Evolutionary conservation across 2,797 vertebrate species (phyloP).

Genomic region (Enteromius mattozi): DNA sequence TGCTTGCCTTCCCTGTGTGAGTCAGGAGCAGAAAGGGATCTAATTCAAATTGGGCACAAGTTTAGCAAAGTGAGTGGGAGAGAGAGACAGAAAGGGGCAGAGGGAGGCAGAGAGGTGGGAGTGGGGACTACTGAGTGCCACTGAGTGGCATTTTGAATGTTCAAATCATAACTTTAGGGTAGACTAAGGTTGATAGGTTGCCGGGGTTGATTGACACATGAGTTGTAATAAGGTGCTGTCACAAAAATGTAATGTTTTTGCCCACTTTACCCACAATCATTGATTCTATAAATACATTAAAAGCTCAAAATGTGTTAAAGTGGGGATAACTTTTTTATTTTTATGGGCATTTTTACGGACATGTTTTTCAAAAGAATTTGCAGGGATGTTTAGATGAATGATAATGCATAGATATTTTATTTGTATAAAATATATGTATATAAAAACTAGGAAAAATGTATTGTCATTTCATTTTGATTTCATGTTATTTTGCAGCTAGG

Average conservation of each 20-base stretch:
- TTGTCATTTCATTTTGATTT: neutral
- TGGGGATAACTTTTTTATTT: neutral
- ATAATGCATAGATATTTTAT: neutral
- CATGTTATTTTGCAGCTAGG: neutral
- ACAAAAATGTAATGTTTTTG: neutral
- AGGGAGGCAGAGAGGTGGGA: slow-evolving; percentile 43
- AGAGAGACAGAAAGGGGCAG: slow-evolving; percentile 42
- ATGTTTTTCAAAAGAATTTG: neutral
- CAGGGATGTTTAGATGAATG: neutral
- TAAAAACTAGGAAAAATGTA: neutral
- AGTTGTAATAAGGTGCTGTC: neutral
- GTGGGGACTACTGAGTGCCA: slow-evolving; percentile 32
- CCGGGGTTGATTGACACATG: neutral
- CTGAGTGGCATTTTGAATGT: slow-evolving; percentile 34
- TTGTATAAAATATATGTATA: neutral
- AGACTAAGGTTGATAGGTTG: neutral
- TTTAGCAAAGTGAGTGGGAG: slow-evolving; percentile 66
- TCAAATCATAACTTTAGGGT: slow-evolving; percentile 20
- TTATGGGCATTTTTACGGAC: neutral
- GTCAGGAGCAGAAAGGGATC: slow-evolving; percentile 80
- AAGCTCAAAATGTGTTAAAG: neutral
- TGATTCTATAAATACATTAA: neutral
- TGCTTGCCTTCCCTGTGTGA: slow-evolving; percentile 72
- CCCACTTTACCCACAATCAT: neutral
- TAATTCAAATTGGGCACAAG: slow-evolving; percentile 76